Evolutionary conservation across 2,113 vertebrate species (phyloP).

Genomic region (Canis aureus): DNA sequence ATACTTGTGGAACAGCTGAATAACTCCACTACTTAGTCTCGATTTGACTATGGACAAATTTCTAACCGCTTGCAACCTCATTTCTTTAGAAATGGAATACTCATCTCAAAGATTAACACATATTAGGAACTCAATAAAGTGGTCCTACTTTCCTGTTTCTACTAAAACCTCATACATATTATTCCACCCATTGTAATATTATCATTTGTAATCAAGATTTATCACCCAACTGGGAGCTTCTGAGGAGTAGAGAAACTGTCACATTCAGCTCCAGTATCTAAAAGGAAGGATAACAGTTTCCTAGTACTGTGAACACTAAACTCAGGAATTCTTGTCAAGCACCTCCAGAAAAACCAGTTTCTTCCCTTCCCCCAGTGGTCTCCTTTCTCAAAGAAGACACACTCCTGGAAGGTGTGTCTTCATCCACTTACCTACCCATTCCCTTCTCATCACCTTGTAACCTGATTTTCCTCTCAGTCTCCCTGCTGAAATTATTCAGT

Average conservation of each 20-base stretch:
- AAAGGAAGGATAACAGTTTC: background rate
- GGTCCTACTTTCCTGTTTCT: background rate
- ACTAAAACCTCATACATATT: background rate
- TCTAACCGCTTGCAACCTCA: background rate
- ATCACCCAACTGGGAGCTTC: background rate
- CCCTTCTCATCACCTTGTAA: background rate
- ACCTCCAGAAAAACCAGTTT: background rate
- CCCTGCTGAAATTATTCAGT: background rate
- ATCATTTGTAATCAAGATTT: background rate
- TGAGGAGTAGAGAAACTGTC: background rate
- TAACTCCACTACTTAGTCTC: background rate
- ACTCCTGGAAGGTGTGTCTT: background rate
- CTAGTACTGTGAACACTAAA: background rate
- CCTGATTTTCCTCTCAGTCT: background rate
- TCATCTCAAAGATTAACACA: constrained; percentile 6
- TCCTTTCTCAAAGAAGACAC: background rate
- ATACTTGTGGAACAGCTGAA: background rate
- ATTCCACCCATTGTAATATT: background rate
- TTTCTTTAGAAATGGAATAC: constrained; percentile 27
- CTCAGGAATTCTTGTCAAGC: background rate
- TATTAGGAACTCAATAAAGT: background rate
- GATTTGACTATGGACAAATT: background rate
- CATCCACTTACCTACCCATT: background rate
- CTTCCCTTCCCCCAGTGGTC: background rate
- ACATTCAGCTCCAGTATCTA: background rate